Conservation (phyloP, 2,797 vertebrate species). For the Fringilla coelebs region DNA sequence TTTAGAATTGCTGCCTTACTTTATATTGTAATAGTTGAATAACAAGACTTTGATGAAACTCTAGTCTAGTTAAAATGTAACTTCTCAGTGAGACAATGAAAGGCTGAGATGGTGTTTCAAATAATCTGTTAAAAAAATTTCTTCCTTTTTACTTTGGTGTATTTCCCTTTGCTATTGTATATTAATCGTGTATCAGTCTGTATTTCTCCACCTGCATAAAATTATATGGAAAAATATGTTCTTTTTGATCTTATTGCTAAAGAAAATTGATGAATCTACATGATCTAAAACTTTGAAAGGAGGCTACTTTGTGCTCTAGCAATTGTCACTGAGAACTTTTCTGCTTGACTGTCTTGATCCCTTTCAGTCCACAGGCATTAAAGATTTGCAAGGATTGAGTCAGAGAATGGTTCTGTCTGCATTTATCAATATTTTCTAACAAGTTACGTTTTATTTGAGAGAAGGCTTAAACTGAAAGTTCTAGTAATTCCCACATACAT, state of each 20-base stretch:
- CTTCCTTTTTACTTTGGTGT: not conserved
- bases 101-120: not conserved
- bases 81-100: not conserved
- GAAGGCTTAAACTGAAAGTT: not conserved
- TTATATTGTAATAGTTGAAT: not conserved
- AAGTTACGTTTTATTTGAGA: not conserved
- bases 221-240: not conserved
- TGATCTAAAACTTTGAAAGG: not conserved
- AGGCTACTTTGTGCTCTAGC: not conserved
- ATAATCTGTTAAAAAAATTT: not conserved
- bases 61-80: not conserved
- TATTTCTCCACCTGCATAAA: not conserved
- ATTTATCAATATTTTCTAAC: not conserved
- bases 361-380: not conserved
- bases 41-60: not conserved
- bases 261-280: not conserved
- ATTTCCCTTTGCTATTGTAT: not conserved
- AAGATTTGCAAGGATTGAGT: not conserved
- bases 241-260: not conserved
- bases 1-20: not conserved
- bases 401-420: not conserved
- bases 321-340: not conserved
- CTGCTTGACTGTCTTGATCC: not conserved
- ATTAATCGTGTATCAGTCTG: not conserved
- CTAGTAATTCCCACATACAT: not conserved